Evolutionary conservation across 35 echinoderm and acorn worm species (phyloP), one percentile per base, ranked within the genome.

Genomic region (Stichopus chloronotus): DNA sequence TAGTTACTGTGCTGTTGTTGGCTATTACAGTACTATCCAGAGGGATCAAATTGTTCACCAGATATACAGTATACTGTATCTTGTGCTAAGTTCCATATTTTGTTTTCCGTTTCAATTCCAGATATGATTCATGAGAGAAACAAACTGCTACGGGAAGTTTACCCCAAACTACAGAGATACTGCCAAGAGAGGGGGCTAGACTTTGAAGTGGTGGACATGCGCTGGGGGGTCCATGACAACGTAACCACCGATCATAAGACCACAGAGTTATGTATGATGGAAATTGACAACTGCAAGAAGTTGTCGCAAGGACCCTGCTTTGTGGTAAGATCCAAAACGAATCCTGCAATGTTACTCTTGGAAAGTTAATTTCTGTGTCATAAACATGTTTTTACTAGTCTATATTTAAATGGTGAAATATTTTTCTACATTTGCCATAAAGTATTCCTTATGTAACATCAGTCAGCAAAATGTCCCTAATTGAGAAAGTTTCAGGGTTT

Each of bases 141-240:
- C 72, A 92, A 86, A 72, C 84, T 97, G 9, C 78, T 97, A 25
- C 59, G 88, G 71, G 93, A 97, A 22, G 91, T 94, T 43, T 97
- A 94, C 58, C 95, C 95, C 5, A 87, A 92, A 60, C 57, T 97
- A 53, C 82, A 91, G 56, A 78, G 83, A 9, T 97, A 94, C 61
- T 97, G 95, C 81, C 95, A 94, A 59, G 60, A 78, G 23, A 94
- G 77, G 78, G 91, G 93, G 24, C 84, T 97, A 5, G 95, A 97
- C 58, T 97, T 97, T 87, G 95, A 97, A 83, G 95, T 97, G 16
- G 95, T 97, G 0, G 95, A 97, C 61, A 94, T 97, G 93, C 92
- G 95, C 78, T 97, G 95, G 95, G 95, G 95, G 5, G 93, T 97
- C 6, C 84, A 90, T 53, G 95, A 97, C 78, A 92, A 92, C 63